These are phyloP conservation scores for Grammomys dolichurus DNA, from an alignment of 2,113 vertebrate genomes.

Conservation along the genomic window DNA sequence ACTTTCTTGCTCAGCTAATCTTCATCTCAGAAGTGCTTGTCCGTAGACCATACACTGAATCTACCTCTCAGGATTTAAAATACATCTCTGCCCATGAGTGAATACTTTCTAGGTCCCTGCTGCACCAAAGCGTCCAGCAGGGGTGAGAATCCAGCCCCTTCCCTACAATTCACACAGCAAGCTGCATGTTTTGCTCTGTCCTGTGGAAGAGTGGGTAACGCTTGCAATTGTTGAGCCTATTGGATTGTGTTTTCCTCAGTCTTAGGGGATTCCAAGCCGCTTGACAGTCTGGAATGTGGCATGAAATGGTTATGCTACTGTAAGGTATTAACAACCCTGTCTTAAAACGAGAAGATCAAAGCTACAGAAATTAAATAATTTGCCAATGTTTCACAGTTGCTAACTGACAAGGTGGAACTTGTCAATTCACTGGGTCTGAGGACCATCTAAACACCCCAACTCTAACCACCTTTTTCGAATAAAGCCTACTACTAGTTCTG, in stretches of 20 bases:
- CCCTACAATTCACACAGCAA: not conserved
- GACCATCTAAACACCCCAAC: not conserved
- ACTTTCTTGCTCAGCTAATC: not conserved
- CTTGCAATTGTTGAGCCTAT: not conserved
- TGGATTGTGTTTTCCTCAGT: not conserved
- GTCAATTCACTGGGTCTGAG: conserved; percentile 17
- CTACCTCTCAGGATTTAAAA: conserved; percentile 21
- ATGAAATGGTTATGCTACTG: not conserved
- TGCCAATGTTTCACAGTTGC: not conserved
- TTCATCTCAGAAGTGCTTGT: not conserved
- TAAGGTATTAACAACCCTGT: conserved; percentile 38
- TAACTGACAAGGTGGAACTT: conserved; percentile 33
- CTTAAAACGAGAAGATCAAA: conserved; percentile 54
- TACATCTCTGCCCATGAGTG: not conserved
- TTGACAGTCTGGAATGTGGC: not conserved
- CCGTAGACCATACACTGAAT: not conserved
- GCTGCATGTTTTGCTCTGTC: not conserved
- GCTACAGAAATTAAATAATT: conserved; percentile 29
- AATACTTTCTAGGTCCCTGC: not conserved
- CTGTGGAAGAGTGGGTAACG: not conserved
- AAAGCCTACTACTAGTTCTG: not conserved
- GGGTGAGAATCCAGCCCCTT: not conserved
- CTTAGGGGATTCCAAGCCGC: not conserved
- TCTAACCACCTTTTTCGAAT: conserved; percentile 11
- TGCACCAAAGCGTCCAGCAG: not conserved